Base-by-base conservation (phyloP, 2,113 vertebrate species). In the Vidua macroura region DNA sequence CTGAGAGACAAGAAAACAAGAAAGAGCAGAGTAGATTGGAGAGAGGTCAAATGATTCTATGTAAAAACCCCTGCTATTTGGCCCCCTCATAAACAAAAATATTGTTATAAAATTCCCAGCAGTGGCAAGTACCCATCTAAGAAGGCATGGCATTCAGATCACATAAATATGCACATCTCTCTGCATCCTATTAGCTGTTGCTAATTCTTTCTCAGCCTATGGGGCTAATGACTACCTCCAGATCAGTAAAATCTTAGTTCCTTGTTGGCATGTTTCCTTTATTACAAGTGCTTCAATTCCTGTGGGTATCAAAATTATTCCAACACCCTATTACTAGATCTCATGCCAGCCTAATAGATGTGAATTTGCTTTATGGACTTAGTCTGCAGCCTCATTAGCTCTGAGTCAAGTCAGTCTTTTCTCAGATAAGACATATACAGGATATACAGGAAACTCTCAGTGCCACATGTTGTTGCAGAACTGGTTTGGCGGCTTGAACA, bases 271-370 rank as follows among this genome's bases (percentile, higher is more conserved):
- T 67, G 70, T 90, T 94, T 94, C 82, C 92, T 95, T 93, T 91
- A 74, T 89, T 94, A 83, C 78, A 80, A 94, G 48, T 77, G 51
- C 24, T 89, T 73, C 70, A 89, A 22, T 79, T 95, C 84, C 88
- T 82, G 41, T 92, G 73, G 77, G 74, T 87, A 96, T 92, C 86
- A 95, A 93, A 95, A 91, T 95, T 62, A 89, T 84, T 87, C 92
- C 76, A 92, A 86, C 83, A 84, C 52, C 60, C 76, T 90, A 64
- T 93, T 94, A 93, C 93, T 93, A 95, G 89, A 95, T 95, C 94
- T 84, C 89, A 79, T 89, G 69, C 75, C 89, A 93, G 83, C 46
- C 60, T 95, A 89, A 92, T 87, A 72, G 55, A 92, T 72, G 41
- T 89, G 94, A 87, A 82, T 88, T 92, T 95, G 89, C 84, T 58